Conservation (phyloP, 2,797 vertebrate genomes). For the Simalia tracyae region DNA sequence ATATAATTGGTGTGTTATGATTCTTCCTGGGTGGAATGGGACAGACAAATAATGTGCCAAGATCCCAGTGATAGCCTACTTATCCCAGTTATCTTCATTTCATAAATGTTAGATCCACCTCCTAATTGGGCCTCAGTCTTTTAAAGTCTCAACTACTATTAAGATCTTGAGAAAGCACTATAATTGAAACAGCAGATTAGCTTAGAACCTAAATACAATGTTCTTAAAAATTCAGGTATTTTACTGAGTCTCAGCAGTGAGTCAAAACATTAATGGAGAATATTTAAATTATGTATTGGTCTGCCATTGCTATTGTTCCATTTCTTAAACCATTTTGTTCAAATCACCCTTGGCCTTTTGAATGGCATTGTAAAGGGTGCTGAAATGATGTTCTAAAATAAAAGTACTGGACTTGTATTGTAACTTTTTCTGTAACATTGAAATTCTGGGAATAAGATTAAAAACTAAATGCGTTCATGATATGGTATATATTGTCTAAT, state of each 20-base stretch:
- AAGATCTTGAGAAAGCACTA: neutral
- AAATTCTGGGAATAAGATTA: neutral
- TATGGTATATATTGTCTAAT: neutral
- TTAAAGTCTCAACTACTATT: neutral
- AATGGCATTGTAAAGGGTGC: neutral
- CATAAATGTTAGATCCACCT: constrained; percentile 4
- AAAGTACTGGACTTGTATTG: neutral
- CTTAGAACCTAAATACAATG: neutral
- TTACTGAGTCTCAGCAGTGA: neutral
- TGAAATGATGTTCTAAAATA: neutral
- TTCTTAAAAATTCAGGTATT: neutral
- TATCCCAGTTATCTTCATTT: neutral
- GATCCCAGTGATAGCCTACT: neutral
- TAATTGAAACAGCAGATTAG: neutral
- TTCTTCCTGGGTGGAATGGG: neutral
- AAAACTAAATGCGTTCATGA: neutral
- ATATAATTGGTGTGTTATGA: neutral
- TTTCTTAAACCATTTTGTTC: neutral
- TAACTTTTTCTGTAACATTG: neutral
- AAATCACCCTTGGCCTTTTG: neutral
- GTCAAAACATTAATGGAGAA: neutral
- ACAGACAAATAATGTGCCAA: neutral
- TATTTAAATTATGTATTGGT: neutral
- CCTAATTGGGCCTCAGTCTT: neutral
- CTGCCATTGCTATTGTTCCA: neutral